A percentile compares a stretch with the other conserved stretches of the same genome.
These are phyloP conservation scores for Turnix velox DNA, from an alignment of 2,113 vertebrate genomes.

Conservation along the genomic window DNA sequence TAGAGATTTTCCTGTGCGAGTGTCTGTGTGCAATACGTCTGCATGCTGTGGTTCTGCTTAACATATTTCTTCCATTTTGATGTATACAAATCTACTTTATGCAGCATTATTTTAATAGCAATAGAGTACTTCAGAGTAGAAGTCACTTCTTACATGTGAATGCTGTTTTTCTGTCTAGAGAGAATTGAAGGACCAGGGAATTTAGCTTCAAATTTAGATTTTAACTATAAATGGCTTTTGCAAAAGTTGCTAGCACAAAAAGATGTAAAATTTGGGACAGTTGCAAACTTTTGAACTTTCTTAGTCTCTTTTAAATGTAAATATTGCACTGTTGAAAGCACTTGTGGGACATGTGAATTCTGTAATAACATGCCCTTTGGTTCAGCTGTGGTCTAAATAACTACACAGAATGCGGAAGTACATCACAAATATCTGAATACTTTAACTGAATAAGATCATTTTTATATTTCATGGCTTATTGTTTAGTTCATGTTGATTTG, in stretches of 20 bases:
- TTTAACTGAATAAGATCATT: neutral
- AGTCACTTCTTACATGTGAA: slow-evolving; percentile 3
- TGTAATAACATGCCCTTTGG: neutral
- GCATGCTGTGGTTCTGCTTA: neutral
- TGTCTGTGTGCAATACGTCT: neutral
- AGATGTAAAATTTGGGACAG: neutral
- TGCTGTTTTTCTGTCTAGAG: neutral
- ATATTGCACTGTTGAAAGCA: slow-evolving; percentile 17
- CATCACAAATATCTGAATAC: neutral
- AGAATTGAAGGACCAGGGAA: neutral
- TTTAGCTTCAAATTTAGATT: slow-evolving; percentile 34
- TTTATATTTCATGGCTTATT: neutral
- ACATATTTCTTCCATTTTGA: slow-evolving; percentile 23
- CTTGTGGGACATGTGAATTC: slow-evolving; percentile 17
- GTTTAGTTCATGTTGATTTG: neutral
- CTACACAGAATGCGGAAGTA: neutral
- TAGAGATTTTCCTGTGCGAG: neutral
- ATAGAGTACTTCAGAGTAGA: slow-evolving; percentile 2
- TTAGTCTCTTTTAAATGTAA: slow-evolving; percentile 55
- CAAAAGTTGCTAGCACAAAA: slow-evolving; percentile 28
- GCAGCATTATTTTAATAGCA: neutral
- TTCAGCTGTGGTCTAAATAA: slow-evolving; percentile 10
- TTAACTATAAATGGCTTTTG: slow-evolving; percentile 37
- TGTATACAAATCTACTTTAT: neutral
- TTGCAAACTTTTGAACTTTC: slow-evolving; percentile 41